Base-by-base conservation (phyloP, 2,888 invertebrate genomes). In the Agrotis exclamationis region DNA sequence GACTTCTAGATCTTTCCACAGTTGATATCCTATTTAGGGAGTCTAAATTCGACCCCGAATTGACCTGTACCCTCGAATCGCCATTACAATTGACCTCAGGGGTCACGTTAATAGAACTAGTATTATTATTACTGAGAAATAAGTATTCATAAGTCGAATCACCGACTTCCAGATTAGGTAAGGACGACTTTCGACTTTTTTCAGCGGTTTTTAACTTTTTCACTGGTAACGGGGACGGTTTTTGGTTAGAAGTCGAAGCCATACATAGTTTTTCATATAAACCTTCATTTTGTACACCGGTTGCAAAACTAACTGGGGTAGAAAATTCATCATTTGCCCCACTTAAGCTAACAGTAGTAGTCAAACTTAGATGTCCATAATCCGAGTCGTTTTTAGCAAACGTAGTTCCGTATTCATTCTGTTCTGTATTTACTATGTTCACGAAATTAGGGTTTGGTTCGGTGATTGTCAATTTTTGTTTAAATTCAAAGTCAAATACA, bases 311-410 rank as follows among this genome's bases (percentile, higher is more conserved):
- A 1, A 58, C 3, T 1, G 22, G 4, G 1, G 22, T 62, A 0
- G 24, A 11, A 53, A 68, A 82, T 6, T 64, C 78, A 3, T 85
- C 89, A 74, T 87, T 89, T 1, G 83, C 72, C 2, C 90, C 91
- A 3, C 90, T 87, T 73, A 94, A 74, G 72, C 85, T 95, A 74
- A 95, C 94, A 44, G 96, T 95, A 0, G 96, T 96, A 1, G 95
- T 94, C 70, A 96, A 76, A 83, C 96, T 95, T 2, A 96, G 66
- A 50, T 96, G 96, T 0, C 96, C 96, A 63, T 96, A 96, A 0
- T 94, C 94, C 0, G 92, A 86, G 7, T 93, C 90, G 22, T 83
- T 83, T 45, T 89, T 87, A 0, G 85, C 63, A 63, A 94, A 95
- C 0, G 95, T 93, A 0, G 94, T 93, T 2, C 94, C 95, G 66